A percentile compares a stretch with the other conserved stretches of the same genome.
Evolutionary conservation across 2,113 vertebrate genomes (phyloP).

Genomic region (Neolamprologus longior): DNA sequence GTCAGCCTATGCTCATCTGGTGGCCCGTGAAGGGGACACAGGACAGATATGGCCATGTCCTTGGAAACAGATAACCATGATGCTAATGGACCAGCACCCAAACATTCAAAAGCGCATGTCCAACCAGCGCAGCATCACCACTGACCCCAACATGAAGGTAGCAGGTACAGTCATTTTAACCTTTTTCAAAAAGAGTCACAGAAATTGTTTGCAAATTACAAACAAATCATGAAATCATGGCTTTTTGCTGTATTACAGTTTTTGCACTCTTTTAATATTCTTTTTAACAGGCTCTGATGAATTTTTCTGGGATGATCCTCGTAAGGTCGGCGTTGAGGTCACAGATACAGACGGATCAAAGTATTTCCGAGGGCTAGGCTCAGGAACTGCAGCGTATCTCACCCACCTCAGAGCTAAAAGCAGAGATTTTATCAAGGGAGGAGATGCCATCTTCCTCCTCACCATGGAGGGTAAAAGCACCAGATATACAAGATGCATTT

Average conservation of each 20-base stretch:
- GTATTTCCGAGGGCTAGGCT: constrained; percentile 67
- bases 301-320: constrained; percentile 81
- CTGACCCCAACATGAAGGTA: constrained; percentile 68
- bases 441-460: constrained; percentile 76
- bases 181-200: neutral
- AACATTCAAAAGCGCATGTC: constrained; percentile 85
- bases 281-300: neutral
- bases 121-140: constrained; percentile 83
- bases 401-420: constrained; percentile 77
- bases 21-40: constrained; percentile 75
- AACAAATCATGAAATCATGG: neutral
- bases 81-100: constrained; percentile 84
- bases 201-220: neutral
- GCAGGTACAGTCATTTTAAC: constrained; percentile 52
- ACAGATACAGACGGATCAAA: constrained; percentile 72
- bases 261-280: neutral
- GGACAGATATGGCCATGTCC: constrained; percentile 81
- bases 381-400: constrained; percentile 71
- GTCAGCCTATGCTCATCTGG: constrained; percentile 73
- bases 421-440: constrained; percentile 83
- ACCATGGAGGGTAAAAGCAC: constrained; percentile 79
- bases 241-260: neutral
- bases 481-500: neutral
- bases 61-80: constrained; percentile 85
- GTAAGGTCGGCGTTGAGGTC: constrained; percentile 68